Evolutionary conservation across 2,888 invertebrate genomes (phyloP), one percentile per base, ranked within the genome.

Genomic region (Eilema depressum): DNA sequence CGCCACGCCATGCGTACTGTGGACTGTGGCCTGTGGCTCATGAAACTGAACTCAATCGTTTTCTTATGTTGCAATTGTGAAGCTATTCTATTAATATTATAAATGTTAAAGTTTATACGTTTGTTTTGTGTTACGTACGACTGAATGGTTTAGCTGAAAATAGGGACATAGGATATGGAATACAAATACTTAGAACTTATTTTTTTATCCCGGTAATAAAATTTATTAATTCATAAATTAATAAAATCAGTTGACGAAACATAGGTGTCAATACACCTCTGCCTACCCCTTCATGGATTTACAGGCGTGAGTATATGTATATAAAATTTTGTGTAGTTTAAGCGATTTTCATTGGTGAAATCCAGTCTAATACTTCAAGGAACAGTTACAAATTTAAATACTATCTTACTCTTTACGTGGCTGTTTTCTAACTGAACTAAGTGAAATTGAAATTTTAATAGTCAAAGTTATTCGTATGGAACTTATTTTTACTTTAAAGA

Each of bases 1-100:
- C 82, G 83, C 80, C 81, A 81, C 84, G 83, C 82, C n/a, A n/a
- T n/a, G n/a, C n/a, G n/a, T n/a, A n/a, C n/a, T n/a, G n/a, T n/a
- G 80, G 79, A 82, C 77, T 79, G 57, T 37, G 33, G 56, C 81
- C 78, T 79, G 57, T 30, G 41, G 56, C 59, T 72, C 70, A 76
- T 78, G 75, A 79, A 79, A 81, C 69, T 74, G 75, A 69, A 72
- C 70, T 76, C 77, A 83, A 82, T 83, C 75, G 77, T 82, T 83
- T 84, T 83, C 76, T 78, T 73, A 68, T 76, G 75, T 81, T 67
- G 81, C 68, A 77, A 82, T 71, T 74, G 70, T 75, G 26, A 71
- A 59, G 66, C 66, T 74, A 72, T 70, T 10, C 53, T 73, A 63
- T 67, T 75, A 67, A 69, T 65, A 62, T 69, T 69, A 66, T 37